These are phyloP conservation scores for Eucidaris tribuloides DNA, from an alignment of 35 echinoderm and acorn worm genomes.

Conservation along the genomic window DNA sequence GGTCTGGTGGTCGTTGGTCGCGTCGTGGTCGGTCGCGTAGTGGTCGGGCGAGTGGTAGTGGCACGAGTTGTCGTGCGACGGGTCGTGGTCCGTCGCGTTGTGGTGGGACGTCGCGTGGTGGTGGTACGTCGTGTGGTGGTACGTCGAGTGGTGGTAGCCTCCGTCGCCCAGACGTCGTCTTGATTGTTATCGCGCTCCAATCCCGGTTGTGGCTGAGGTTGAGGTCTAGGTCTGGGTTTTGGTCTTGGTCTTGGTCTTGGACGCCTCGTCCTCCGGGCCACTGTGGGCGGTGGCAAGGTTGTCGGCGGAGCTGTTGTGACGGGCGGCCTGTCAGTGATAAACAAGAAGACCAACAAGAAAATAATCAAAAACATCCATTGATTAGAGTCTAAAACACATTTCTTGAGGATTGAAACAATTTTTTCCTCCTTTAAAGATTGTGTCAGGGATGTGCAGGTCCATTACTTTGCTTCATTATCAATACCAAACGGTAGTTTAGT, in stretches of 20 bases:
- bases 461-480: no score
- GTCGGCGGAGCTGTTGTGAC: conserved; percentile 9
- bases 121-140: not conserved
- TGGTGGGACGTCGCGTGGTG: not conserved
- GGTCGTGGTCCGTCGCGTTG: not conserved
- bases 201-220: not conserved
- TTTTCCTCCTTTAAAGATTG: no score
- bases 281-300: not conserved
- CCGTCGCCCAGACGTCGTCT: no score
- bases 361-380: no score
- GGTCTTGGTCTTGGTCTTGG: not conserved
- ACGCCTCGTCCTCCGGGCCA: not conserved
- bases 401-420: no score
- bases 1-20: not conserved
- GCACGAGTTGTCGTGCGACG: not conserved
- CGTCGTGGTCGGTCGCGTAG: not conserved
- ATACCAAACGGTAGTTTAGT: no score
- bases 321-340: conserved; percentile 8
- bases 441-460: no score
- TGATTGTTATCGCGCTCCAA: no score
- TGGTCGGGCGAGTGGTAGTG: not conserved
- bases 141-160: not conserved
- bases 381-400: no score
- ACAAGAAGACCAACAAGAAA: no score
- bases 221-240: not conserved